Evolutionary conservation across 2,888 invertebrate genomes (phyloP), one percentile per base, ranked within the genome.

Genomic region (Therioaphis trifolii): DNA sequence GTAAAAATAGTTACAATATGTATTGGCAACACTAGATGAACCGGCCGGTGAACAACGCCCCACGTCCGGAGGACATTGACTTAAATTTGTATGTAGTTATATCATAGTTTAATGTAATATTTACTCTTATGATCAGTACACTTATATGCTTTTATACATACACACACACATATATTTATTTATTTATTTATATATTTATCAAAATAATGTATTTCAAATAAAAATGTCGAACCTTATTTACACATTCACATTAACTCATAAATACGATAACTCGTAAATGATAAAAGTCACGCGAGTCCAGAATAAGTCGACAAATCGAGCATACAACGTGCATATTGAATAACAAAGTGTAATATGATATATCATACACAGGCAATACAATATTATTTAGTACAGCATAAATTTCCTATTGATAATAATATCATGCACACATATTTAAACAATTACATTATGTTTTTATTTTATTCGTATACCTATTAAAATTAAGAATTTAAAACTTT

Each of bases 1-100:
- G 2, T 55, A 55, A 63, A 29, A 63, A 63, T 63, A 63, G 18
- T 29, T 63, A 12, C 15, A 9, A 18, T 63, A 63, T 18, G 27
- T 61, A 77, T 77, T 66, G 77, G 66, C 21, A 77, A 77, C 77
- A 77, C 77, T 77, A 66, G 66, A 66, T 35, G 21, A 77, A 35
- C 77, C 63, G 77, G 66, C 15, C 74, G 18, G 24, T 21, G 18
- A 77, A 77, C 35, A 77, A 66, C 66, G 35, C 24, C 77, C 49
- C 14, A 29, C 15, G 11, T 52, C 11, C 18, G 2, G 49, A 49
- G 76, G 49, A 18, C 63, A 77, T 77, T 76, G 61, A 76, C 76
- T 76, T 43, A 46, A 61, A 63, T 61, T 27, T 63, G 43, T 46
- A 18, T 29, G 27, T 46, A 12, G 21, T 35, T n/a, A 52, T 15